Base-by-base conservation (phyloP, 1,140 invertebrate genomes). In the Amphibalanus amphitrite region DNA sequence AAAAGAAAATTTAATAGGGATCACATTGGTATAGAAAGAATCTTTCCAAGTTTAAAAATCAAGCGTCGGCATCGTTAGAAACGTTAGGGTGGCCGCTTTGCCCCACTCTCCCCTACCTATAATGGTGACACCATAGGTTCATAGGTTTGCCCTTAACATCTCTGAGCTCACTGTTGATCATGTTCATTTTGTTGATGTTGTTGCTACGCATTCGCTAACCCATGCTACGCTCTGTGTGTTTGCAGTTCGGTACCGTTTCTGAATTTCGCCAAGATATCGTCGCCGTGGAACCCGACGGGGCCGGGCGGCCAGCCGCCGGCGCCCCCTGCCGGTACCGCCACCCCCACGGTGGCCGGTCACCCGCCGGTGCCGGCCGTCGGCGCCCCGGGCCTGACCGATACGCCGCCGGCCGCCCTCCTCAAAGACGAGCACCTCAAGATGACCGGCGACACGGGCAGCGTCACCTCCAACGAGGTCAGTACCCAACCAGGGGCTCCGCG, bases 181-280 rank as follows among this genome's bases (percentile, higher is more conserved):
- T n/a, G n/a, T n/a, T n/a, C n/a, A n/a, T n/a, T n/a, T n/a, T n/a
- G n/a, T n/a, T n/a, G n/a, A n/a, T n/a, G n/a, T n/a, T n/a, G n/a
- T n/a, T n/a, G n/a, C n/a, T n/a, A n/a, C n/a, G n/a, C n/a, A n/a
- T n/a, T n/a, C n/a, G n/a, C n/a, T n/a, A n/a, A n/a, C n/a, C n/a
- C n/a, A n/a, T n/a, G n/a, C n/a, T n/a, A n/a, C n/a, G n/a, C 33
- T 59, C 10, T 59, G 10, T 59, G 47, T 23, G 13, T 59, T 26
- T 8, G 65, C 65, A 67, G 65, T 67, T 67, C 65, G 15, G 65
- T 67, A 3, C 65, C 65, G 65, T 67, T 67, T 10, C 65, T 67
- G 23, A 67, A 67, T 28, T 28, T 67, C 26, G n/a, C 65, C 65
- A 67, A 67, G 65, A 67, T 67, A 67, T 67, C 65, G 65, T 67